Base-by-base conservation (phyloP, 2,113 vertebrate species). In the Poecile atricapillus region DNA sequence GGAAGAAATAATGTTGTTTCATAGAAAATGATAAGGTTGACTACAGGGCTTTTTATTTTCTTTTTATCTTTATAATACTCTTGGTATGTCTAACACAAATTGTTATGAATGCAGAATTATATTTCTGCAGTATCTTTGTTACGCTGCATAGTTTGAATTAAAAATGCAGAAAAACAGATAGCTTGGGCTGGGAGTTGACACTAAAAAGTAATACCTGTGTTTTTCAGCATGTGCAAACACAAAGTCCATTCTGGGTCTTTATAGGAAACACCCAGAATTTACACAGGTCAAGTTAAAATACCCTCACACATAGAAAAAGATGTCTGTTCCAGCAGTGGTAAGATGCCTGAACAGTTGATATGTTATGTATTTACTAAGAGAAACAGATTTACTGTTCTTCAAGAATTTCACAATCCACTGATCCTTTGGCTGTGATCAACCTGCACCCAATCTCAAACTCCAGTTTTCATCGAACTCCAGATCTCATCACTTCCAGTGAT, bases 111-210 rank as follows among this genome's bases (percentile, higher is more conserved):
- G 78, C 8, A 30, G 50, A 75, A 27, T 67, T 49, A 10, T 52
- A 44, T 77, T 95, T 97, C 58, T 82, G 35, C 35, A 47, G 64
- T 90, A 50, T 63, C 55, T 96, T 75, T 13, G 63, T 81, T 94
- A 56, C 77, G 68, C 75, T 82, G 53, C 18, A 37, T 52, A 91
- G 60, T 59, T 85, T 67, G 24, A 76, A 76, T 43, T 64, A 58
- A 90, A 86, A 89, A 91, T 39, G 35, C 31, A 37, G 33, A 67
- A 37, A 80, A 70, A 4, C 25, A 82, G 83, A 46, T 70, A 84
- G 2, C 8, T 78, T 84, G 30, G 24, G 13, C 35, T 80, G 82
- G 33, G 44, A 83, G 47, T 52, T 94, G 68, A 59, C 17, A 18
- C 44, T 64, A 56, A 41, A 63, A 52, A 87, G 41, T 77, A 80